Percentiles rank a stretch among this genome's conserved stretches.
Conservation (phyloP, 1,140 invertebrate genomes). For the Brachionus angularis region DNA sequence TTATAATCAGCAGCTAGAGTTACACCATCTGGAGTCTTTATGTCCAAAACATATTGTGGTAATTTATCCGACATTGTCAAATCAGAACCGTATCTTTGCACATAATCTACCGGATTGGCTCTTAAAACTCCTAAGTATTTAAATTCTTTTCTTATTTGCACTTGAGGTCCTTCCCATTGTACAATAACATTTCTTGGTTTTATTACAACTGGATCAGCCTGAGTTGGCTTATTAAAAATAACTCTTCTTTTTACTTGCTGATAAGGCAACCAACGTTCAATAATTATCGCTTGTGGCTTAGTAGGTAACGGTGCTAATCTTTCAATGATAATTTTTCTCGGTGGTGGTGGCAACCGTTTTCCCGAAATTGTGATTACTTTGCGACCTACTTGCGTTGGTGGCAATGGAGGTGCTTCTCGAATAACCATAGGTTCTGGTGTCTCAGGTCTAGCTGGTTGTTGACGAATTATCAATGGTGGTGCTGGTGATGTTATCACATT, state of each 20-base stretch:
- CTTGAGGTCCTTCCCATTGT: constrained; percentile 44
- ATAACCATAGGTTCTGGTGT: constrained; percentile 41
- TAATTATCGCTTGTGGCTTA: constrained; percentile 36
- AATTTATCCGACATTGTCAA: constrained; percentile 6
- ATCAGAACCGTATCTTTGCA: constrained; percentile 31
- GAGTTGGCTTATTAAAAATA: neutral
- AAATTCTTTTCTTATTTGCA: constrained; percentile 30
- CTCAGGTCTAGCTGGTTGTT: constrained; percentile 33
- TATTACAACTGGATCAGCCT: neutral
- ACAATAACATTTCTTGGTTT: constrained; percentile 44
- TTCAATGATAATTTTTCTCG: constrained; percentile 43
- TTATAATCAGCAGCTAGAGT: constrained; percentile 6
- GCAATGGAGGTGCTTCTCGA: constrained; percentile 29
- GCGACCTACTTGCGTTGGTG: constrained; percentile 4
- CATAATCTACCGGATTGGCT: constrained; percentile 40
- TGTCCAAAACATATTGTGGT: constrained; percentile 17
- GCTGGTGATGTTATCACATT: neutral
- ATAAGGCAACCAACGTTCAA: constrained; percentile 43
- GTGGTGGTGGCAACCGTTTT: constrained; percentile 35
- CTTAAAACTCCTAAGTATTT: constrained; percentile 39
- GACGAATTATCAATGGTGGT: constrained; percentile 42
- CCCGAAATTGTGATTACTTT: constrained; percentile 8
- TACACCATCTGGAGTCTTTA: constrained; percentile 37
- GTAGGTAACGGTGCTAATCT: constrained; percentile 28
- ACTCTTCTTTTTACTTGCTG: constrained; percentile 27